Conservation (phyloP, 1,140 invertebrate species). For the Eulimnadia texana region DNA sequence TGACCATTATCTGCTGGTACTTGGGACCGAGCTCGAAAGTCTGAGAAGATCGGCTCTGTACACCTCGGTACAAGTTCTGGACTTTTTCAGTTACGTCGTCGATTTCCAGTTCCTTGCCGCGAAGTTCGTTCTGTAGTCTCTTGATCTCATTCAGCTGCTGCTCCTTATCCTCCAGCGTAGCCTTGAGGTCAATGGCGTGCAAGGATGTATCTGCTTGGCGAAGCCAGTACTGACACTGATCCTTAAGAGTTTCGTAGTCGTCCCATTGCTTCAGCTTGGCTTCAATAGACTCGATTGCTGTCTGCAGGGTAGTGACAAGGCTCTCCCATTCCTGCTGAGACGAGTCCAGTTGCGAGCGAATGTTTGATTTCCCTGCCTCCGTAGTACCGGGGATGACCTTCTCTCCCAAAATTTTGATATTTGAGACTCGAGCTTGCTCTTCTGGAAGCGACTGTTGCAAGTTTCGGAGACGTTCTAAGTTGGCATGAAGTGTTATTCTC, state of each 20-base stretch:
- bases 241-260: conserved; percentile 76
- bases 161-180: conserved; percentile 66
- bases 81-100: conserved; percentile 81
- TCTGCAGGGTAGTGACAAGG: conserved; percentile 53
- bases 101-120: conserved; percentile 81
- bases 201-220: conserved; percentile 72
- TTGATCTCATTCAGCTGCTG: conserved; percentile 61
- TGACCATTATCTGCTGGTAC: conserved; percentile 64
- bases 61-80: conserved; percentile 61
- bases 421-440: conserved; percentile 65
- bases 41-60: conserved; percentile 46
- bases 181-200: conserved; percentile 75
- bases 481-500: conserved; percentile 71
- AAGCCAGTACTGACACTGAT: conserved; percentile 73
- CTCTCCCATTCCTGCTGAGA: conserved; percentile 81
- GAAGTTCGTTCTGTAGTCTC: conserved; percentile 67
- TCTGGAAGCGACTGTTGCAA: conserved; percentile 61
- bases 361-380: conserved; percentile 67
- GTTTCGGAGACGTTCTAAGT: conserved; percentile 78
- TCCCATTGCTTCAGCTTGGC: conserved; percentile 75
- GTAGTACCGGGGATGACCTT: conserved; percentile 81
- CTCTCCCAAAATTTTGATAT: conserved; percentile 63
- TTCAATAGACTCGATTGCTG: conserved; percentile 51
- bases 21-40: conserved; percentile 75
- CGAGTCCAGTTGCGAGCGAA: conserved; percentile 67